phyloP scores from a whole-genome alignment of 2,113 vertebrate genomes.

The Phalacrocorax brasilianus region DNA sequence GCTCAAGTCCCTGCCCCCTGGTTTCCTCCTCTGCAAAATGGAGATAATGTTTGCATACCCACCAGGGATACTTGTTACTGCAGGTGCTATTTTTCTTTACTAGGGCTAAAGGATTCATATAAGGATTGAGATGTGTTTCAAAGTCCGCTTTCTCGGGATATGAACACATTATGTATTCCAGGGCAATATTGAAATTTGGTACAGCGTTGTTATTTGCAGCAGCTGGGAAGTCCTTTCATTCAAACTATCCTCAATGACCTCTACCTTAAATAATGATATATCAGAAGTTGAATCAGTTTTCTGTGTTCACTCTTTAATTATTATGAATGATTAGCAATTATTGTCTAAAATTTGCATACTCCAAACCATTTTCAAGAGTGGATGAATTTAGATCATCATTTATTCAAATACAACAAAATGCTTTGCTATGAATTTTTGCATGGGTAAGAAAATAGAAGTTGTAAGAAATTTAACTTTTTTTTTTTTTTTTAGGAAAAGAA shows the following conservation, averaged over 20 bases:
- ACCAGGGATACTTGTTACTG: neutral
- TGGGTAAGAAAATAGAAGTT: neutral
- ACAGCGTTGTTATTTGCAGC: neutral
- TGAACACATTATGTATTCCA: rapidly evolving
- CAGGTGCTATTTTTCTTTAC: neutral
- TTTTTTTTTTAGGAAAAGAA: neutral
- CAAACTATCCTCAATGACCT: neutral
- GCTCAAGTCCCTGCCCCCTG: neutral
- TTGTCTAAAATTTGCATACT: neutral
- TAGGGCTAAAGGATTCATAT: neutral
- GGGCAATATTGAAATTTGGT: neutral
- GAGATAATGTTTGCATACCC: neutral
- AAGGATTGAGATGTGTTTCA: neutral
- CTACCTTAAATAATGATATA: neutral
- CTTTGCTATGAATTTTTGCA: neutral
- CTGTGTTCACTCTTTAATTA: neutral
- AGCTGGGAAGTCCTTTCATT: neutral
- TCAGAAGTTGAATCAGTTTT: neutral
- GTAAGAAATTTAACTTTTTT: neutral
- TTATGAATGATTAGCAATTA: neutral
- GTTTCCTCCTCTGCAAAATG: neutral
- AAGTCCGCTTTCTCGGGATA: neutral
- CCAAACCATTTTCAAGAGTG: neutral
- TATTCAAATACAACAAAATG: neutral
- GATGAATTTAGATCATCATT: neutral